phyloP scores from a whole-genome alignment of 23 tunicate species.

The Trididemnum clinides region DNA sequence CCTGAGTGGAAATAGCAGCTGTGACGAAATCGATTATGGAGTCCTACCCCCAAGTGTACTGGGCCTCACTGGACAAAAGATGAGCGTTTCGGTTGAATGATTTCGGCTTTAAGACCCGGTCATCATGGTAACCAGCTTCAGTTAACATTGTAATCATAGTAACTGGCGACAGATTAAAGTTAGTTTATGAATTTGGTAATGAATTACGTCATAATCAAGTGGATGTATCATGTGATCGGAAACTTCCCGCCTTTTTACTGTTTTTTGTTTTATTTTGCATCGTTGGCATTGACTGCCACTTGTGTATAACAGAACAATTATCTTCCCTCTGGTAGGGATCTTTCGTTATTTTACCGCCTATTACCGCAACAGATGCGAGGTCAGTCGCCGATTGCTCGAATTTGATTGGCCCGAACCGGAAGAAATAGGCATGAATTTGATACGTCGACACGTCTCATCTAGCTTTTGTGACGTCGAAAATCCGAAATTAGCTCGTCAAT shows the following conservation, averaged over 20 bases:
- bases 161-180: background rate
- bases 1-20: conserved; percentile 78
- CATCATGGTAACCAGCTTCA: background rate
- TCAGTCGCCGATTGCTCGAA: background rate
- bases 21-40: conserved; percentile 80
- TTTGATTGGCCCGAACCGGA: conserved; percentile 1
- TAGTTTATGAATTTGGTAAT: background rate
- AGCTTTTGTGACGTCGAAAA: background rate
- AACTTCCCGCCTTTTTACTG: background rate
- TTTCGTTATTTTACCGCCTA: background rate
- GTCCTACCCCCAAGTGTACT: conserved; percentile 62
- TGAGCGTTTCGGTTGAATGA: conserved; percentile 74
- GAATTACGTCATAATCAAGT: too few relatives aligned
- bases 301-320: conserved; percentile 49
- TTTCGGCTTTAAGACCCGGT: background rate
- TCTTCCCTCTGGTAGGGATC: conserved; percentile 73
- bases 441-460: background rate
- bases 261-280: conserved; percentile 4
- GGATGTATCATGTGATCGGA: background rate
- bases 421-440: background rate
- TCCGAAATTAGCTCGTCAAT: too few relatives aligned
- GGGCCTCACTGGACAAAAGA: conserved; percentile 69
- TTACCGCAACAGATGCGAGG: background rate
- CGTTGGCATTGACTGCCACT: conserved; percentile 61
- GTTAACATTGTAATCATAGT: background rate